Base-by-base conservation (phyloP, 2,888 invertebrate species). In the Ectobius pallidus region DNA sequence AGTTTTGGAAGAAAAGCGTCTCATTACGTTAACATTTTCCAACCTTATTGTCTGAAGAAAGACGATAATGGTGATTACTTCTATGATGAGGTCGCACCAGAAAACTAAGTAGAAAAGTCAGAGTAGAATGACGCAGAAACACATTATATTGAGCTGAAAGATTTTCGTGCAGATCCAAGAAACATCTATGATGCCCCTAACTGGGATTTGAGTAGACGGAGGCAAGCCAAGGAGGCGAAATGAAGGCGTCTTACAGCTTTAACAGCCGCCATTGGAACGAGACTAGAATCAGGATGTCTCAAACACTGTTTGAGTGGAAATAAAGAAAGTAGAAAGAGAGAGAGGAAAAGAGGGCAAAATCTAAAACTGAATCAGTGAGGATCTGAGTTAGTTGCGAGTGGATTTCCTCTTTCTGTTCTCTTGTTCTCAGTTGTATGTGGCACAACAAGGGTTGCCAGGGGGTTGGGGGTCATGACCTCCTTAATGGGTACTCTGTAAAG, bases 401-500 rank as follows among this genome's bases (percentile, higher is more conserved):
- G 58, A 58, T 32, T 58, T 58, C 58, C 30, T 52, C 52, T 58
- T 58, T 58, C 18, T 32, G 30, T 58, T 58, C 18, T 32, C 11
- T n/a, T 58, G n/a, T 30, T 2, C 9, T 52, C 25, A 7, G 27
- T 58, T 58, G 30, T 58, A 25, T 58, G 55, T 27, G 32, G 58
- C 30, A 58, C 58, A 58, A 58, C 58, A 58, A 30, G 7, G n/a
- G 58, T 52, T 9, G 25, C 7, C n/a, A 20, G 39, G 46, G 7
- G 46, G 46, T 3, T 4, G 58, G 16, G 58, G 58, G 30, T 58
- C 58, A n/a, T 58, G 58, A 58, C 58, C 32, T 9, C 58, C 11
- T 58, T 58, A 58, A 58, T 58, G 32, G 58, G 58, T 16, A 58
- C 30, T 58, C 58, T 58, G 58, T 58, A 58, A 58, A 58, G 58